Conservation (phyloP, 1,140 invertebrate species). For the Mamestra configurata region DNA sequence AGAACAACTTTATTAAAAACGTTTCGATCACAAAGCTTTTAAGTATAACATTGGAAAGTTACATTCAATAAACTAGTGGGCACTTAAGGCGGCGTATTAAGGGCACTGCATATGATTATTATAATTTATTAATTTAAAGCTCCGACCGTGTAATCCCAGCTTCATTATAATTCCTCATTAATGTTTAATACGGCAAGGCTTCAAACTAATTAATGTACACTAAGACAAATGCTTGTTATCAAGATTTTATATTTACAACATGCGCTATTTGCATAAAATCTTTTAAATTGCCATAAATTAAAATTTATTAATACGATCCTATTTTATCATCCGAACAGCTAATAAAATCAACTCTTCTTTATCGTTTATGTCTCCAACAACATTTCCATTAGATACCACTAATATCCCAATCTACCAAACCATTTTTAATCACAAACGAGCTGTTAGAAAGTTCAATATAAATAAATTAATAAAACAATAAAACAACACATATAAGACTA, state of each 20-base stretch:
- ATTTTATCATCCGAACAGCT: not conserved
- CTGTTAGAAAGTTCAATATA: constrained; percentile 47
- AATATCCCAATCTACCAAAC: constrained; percentile 18
- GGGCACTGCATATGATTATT: constrained; percentile 64
- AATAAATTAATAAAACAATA: constrained; percentile 71
- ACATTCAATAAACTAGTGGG: constrained; percentile 35
- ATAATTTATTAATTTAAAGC: constrained; percentile 67
- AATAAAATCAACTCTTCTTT: constrained; percentile 13
- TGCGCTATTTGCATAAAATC: constrained; percentile 41
- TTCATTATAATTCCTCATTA: constrained; percentile 78
- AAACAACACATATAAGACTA: constrained; percentile 72
- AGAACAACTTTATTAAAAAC: not conserved
- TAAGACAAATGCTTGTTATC: constrained; percentile 72
- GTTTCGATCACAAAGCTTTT: constrained; percentile 34
- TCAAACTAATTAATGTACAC: constrained; percentile 73
- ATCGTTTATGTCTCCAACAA: not conserved
- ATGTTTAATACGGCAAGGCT: constrained; percentile 69
- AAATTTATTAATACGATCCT: constrained; percentile 4
- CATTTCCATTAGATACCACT: constrained; percentile 15
- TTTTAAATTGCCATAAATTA: constrained; percentile 27
- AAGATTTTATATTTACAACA: constrained; percentile 56
- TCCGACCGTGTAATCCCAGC: constrained; percentile 68
- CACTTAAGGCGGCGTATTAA: constrained; percentile 51
- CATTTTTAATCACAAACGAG: constrained; percentile 33
- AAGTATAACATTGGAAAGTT: constrained; percentile 42